Base-by-base conservation (phyloP, 2,113 vertebrate species). In the Aspidoscelis tigris region DNA sequence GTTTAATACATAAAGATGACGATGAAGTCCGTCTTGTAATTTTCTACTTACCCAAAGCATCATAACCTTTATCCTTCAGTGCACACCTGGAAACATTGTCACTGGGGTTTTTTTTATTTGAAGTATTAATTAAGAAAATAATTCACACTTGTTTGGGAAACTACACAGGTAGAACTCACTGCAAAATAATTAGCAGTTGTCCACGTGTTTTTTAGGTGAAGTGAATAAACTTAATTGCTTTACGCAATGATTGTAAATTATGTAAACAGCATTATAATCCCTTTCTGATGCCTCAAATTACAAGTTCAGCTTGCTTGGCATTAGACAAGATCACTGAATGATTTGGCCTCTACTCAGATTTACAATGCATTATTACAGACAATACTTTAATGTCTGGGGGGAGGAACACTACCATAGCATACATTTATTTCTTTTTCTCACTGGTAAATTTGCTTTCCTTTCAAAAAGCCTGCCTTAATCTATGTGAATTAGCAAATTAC, bases 151-250 rank as follows among this genome's bases (percentile, higher is more conserved):
- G 43, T 9, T 2, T 2, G 65, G 74, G 66, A 39, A 75, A 73
- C 33, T 7, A 41, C 7, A 33, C 24, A 69, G 22, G 86, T 22
- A 44, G 44, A 24, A 79, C 39, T 82, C 24, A 9, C 41, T 50
- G 7, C 16, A 4, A 68, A 77, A 68, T 64, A 10, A 71, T 78
- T 88, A 66, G 24, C 77, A 86, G 5, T 12, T 78, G 87, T 69
- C 53, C 72, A 9, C 68, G 78, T 14, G 55, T 61, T 41, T 3
- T 80, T 20, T 18, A 39, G 41, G 1, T 41, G 24, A 74, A 65
- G 58, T 14, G 24, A 75, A 22, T 65, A 9, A 9, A 64, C 43
- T 33, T 58, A 47, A 65, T 66, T 66, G 43, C 20, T 82, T 82
- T 65, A 39, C 9, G 26, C 26, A 64, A 44, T 22, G 55, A 64